These are phyloP conservation scores for Spicauda simplicius DNA, from an alignment of 2,888 invertebrate genomes.

Conservation along the genomic window DNA sequence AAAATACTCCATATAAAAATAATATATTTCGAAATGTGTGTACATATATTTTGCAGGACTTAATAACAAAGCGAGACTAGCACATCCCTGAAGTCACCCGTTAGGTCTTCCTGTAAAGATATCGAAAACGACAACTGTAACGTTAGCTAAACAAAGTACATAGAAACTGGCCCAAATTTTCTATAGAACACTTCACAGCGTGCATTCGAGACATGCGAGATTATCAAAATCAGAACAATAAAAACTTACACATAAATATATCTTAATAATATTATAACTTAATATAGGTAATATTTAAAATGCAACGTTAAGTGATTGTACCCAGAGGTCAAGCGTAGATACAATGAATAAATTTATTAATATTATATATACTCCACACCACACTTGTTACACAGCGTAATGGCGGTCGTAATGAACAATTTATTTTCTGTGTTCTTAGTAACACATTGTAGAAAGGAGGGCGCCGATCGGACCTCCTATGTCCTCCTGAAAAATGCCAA, in stretches of 20 bases:
- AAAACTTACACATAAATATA: constrained; percentile 38
- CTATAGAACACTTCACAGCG: constrained; percentile 54
- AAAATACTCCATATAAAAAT: constrained; percentile 60
- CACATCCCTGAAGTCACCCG: constrained; percentile 88
- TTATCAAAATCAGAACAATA: constrained; percentile 43
- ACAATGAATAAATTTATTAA: constrained; percentile 37
- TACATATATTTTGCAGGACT: constrained; percentile 66
- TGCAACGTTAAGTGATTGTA: constrained; percentile 50
- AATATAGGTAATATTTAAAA: constrained; percentile 42
- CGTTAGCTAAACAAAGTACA: constrained; percentile 54
- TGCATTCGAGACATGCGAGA: constrained; percentile 61
- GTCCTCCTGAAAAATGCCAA: constrained; percentile 87
- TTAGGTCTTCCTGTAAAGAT: constrained; percentile 87
- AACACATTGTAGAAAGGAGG: constrained; percentile 87
- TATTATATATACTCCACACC: constrained; percentile 50
- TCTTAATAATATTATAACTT: constrained; percentile 43
- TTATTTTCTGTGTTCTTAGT: constrained; percentile 71
- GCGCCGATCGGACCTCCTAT: constrained; percentile 86
- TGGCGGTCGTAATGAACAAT: constrained; percentile 66
- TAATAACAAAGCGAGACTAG: constrained; percentile 85
- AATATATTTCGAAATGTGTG: constrained; percentile 45
- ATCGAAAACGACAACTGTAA: constrained; percentile 66
- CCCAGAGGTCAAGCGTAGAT: constrained; percentile 40
- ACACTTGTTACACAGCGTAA: constrained; percentile 55
- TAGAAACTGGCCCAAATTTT: constrained; percentile 79